Evolutionary conservation across 37 sponge, comb jelly and placozoan species (phyloP), one percentile per base, ranked within the genome.

Genomic region (Beroe forskalii): DNA sequence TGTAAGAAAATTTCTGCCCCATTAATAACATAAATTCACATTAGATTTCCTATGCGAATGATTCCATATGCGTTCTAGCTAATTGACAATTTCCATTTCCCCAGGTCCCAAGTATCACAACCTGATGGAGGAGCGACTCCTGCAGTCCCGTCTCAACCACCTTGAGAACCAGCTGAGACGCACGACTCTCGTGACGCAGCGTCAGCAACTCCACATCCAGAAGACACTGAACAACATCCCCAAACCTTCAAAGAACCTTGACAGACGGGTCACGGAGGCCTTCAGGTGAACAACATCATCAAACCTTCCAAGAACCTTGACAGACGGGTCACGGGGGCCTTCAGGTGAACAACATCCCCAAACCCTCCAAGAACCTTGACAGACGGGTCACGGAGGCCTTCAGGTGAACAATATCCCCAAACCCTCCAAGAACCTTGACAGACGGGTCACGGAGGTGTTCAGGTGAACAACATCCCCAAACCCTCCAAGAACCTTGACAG

Each of bases 41-140:
- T n/a, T n/a, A n/a, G n/a, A n/a, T n/a, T n/a, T n/a, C n/a, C n/a
- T n/a, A n/a, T n/a, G n/a, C n/a, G n/a, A n/a, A n/a, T n/a, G n/a
- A n/a, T n/a, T n/a, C n/a, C n/a, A n/a, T n/a, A n/a, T n/a, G n/a
- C n/a, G n/a, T n/a, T n/a, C n/a, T n/a, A n/a, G n/a, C n/a, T n/a
- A n/a, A n/a, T n/a, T n/a, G n/a, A n/a, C n/a, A n/a, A n/a, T n/a
- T n/a, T n/a, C n/a, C n/a, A 48, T 27, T 63, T 63, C 3, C 42
- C n/a, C 55, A 80, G 86, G 86, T 23, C 86, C 86, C 24, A 80
- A 80, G 55, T 80, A 80, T 24, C 86, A 80, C 86, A 80, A 80
- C 55, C 48, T 80, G 4, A 80, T 80, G 86, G 86, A 80, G 27
- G 86, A 80, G n/a, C 40, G 86, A 43, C 30, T 80, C 28, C 55